Conservation (phyloP, 2,113 vertebrate genomes). For the Dryoscopus gambensis region DNA sequence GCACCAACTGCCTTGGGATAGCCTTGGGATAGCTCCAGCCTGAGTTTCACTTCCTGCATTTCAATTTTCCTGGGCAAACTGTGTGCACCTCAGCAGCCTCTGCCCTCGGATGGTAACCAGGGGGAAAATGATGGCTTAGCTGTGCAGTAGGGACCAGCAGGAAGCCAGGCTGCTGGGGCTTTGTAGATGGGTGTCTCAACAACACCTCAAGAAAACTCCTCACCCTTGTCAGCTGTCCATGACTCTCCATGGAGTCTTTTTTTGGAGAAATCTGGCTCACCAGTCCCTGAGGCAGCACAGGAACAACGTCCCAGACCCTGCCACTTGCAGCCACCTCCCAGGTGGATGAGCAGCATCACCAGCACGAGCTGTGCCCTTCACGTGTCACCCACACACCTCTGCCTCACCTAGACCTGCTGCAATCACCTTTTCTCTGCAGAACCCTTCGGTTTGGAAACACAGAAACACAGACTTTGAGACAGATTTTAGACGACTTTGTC, state of each 20-base stretch:
- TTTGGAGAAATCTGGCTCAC: background rate
- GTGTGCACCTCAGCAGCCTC: background rate
- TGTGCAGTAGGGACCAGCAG: background rate
- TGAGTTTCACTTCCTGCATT: background rate
- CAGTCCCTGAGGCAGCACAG: background rate
- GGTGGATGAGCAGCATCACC: background rate
- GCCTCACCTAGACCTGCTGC: background rate
- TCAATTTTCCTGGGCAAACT: background rate
- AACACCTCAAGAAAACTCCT: background rate
- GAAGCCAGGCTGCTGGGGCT: background rate
- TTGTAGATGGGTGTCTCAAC: background rate
- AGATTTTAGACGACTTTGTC: background rate
- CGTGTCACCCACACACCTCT: background rate
- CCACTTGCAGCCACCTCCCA: background rate
- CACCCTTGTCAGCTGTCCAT: background rate
- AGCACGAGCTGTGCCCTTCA: background rate
- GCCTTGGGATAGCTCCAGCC: background rate
- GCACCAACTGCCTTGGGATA: background rate
- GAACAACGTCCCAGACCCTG: background rate
- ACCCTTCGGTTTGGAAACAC: background rate
- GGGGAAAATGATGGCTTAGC: background rate
- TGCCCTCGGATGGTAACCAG: accelerated
- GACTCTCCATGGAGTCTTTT: background rate
- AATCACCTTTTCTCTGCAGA: background rate
- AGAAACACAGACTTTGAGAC: background rate